Evolutionary conservation across 2,113 vertebrate genomes (phyloP), one percentile per base, ranked within the genome.

Genomic region (Piaya cayana): DNA sequence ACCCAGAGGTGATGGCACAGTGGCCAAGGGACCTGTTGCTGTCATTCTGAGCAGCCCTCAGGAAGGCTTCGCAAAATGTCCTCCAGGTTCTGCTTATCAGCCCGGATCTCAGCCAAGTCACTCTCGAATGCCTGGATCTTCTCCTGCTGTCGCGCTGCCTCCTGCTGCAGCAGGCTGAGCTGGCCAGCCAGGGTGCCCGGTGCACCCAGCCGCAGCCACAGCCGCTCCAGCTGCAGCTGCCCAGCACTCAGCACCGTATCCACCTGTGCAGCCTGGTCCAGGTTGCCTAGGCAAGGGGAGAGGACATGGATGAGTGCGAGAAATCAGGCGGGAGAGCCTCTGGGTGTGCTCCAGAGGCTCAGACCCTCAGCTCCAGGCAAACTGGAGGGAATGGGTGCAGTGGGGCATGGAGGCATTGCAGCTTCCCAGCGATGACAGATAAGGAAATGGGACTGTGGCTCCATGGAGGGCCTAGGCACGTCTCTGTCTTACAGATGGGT

Each of bases 51-150:
- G 87, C 99, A 99, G 86, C 97, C 96, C 91, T 97, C 63, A 0
- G 99, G 99, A 91, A 99, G 97, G 90, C 98, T 99, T 43, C 81
- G 96, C 85, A 98, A 96, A 63, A 99, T 99, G 97, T 99, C 98
- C 94, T 98, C 98, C 95, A 99, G 87, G 97, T 99, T 99, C 95
- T 95, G 92, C 94, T 98, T 98, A 97, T 99, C 98, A 0, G 98
- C 97, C 5, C 25, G 95, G 95, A 99, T 98, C 97, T 99, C 98
- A 14, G 96, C 97, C 9, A 99, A 96, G 95, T 98, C 98, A 0
- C 91, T 97, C 64, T 99, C 98, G 0, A 99, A 97, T 1, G 78
- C 94, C 59, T 95, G 96, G 93, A 99, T 97, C 70, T 97, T 97
- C 68, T 97, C 96, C 85, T 80, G 93, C 94, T 99, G 99, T 75